A percentile compares a stretch with the other conserved stretches of the same genome.
Evolutionary conservation across 2,113 vertebrate species (phyloP).

Genomic region (Lamprotornis superbus): DNA sequence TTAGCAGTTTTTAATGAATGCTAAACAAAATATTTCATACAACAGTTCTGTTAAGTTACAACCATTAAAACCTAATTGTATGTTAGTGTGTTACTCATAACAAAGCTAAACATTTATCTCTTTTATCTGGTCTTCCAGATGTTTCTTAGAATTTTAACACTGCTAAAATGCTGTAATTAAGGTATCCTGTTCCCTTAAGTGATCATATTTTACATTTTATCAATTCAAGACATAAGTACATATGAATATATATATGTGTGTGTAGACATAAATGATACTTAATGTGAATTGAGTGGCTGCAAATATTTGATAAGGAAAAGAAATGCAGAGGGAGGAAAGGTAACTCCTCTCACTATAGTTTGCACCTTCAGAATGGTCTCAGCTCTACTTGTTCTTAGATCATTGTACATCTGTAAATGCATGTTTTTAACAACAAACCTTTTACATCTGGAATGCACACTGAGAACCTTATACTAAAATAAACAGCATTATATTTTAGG

Average conservation of each 20-base stretch:
- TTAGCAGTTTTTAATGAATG: constrained; percentile 83
- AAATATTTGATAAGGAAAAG: constrained; percentile 55
- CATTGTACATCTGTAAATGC: constrained; percentile 55
- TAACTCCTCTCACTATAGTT: constrained; percentile 50
- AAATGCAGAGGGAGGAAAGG: constrained; percentile 47
- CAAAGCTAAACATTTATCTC: constrained; percentile 77
- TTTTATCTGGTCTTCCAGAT: constrained; percentile 74
- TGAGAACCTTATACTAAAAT: neutral
- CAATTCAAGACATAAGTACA: constrained; percentile 22
- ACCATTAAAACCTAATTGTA: constrained; percentile 77
- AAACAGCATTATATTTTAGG: constrained; percentile 6
- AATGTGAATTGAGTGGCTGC: constrained; percentile 43
- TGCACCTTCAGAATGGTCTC: constrained; percentile 58
- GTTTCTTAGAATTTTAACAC: constrained; percentile 72
- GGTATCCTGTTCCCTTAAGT: constrained; percentile 47
- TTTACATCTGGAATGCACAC: constrained; percentile 43
- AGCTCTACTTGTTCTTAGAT: constrained; percentile 39
- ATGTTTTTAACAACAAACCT: constrained; percentile 50
- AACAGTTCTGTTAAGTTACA: constrained; percentile 80
- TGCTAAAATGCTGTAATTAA: constrained; percentile 61
- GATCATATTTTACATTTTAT: constrained; percentile 57
- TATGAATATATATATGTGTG: neutral
- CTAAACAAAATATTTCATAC: constrained; percentile 81
- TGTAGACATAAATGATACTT: constrained; percentile 43
- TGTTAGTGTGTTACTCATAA: constrained; percentile 75